Conservation (phyloP, 2,797 vertebrate species). For the Cynopterus sphinx region DNA sequence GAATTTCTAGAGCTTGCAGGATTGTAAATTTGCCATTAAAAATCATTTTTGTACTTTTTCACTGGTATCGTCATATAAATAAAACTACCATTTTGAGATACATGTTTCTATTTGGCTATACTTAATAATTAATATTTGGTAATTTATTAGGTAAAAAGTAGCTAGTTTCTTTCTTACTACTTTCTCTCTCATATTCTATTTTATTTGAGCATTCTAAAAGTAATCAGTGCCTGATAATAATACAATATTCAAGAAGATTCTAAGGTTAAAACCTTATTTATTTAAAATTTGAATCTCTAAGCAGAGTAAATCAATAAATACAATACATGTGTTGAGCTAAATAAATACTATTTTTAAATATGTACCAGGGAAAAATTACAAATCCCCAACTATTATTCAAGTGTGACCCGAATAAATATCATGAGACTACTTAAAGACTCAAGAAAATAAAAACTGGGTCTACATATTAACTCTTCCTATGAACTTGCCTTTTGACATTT, state of each 20-base stretch:
- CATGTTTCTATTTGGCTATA: background rate
- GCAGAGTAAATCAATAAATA: slow-evolving; percentile 55
- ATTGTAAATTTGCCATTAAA: background rate
- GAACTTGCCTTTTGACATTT: slow-evolving; percentile 62
- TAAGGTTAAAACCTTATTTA: slow-evolving; percentile 13
- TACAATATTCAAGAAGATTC: background rate
- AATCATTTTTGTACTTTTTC: background rate
- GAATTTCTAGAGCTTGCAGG: background rate
- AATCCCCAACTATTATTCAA: slow-evolving; percentile 55
- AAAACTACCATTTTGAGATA: slow-evolving; percentile 25
- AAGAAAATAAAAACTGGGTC: slow-evolving; percentile 50
- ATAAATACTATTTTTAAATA: slow-evolving; percentile 45
- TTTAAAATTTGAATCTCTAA: slow-evolving; percentile 42
- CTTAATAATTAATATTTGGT: background rate
- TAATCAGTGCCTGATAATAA: background rate
- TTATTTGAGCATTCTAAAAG: slow-evolving; percentile 34
- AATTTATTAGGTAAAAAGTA: background rate
- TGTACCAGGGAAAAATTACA: slow-evolving; percentile 31
- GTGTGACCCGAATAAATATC: slow-evolving; percentile 49
- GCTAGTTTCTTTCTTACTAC: background rate
- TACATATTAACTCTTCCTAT: slow-evolving; percentile 53
- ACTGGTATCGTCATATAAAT: background rate
- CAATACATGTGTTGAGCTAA: slow-evolving; percentile 46
- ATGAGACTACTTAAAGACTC: slow-evolving; percentile 41
- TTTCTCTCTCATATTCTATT: background rate